Base-by-base conservation (phyloP, 2,888 invertebrate genomes). In the Cataglyphis cursor region DNA sequence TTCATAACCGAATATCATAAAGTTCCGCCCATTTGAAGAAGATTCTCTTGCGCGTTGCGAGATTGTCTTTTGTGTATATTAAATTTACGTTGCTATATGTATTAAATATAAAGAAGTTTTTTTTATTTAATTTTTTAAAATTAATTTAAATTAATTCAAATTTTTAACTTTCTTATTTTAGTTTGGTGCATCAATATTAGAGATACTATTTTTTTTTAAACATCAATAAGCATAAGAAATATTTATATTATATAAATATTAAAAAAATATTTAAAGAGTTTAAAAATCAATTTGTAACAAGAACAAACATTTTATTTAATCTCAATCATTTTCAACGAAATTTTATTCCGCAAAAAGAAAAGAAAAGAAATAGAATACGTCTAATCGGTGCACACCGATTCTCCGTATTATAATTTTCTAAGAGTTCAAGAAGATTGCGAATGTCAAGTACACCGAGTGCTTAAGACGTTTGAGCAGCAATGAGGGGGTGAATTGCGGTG, bases 331-430 rank as follows among this genome's bases (percentile, higher is more conserved):
- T 12, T 68, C 44, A 15, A 21, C 21, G 38, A 68, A 44, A 44
- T 75, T 82, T 59, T 9, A 2, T 59, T 48, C n/a, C 15, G 21
- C n/a, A 24, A 61, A 38, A 54, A 64, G n/a, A 38, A 44, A 54
- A 41, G n/a, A 51, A 35, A 2, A 44, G 54, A 59, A 44, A 64
- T 59, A 74, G 5, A 3, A 24, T 3, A 21, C 15, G 28, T 44
- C n/a, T 57, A 72, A 81, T 48, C 18, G 51, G 21, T 28, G 80
- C 61, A 65, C 35, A 35, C 62, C 62, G 44, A 81, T 83, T 65
- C 87, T 82, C 78, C 89, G 91, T 92, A 92, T 93, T 94, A 95
- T 94, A 94, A 95, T 94, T 94, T 93, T 92, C 91, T 88, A 85
- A 85, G 89, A 90, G 88, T 85, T 90, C 89, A 88, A 90, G 92